Percentiles rank a stretch among this genome's conserved stretches.
Evolutionary conservation across 2,888 invertebrate genomes (phyloP).

Genomic region (Amorpha juglandis): DNA sequence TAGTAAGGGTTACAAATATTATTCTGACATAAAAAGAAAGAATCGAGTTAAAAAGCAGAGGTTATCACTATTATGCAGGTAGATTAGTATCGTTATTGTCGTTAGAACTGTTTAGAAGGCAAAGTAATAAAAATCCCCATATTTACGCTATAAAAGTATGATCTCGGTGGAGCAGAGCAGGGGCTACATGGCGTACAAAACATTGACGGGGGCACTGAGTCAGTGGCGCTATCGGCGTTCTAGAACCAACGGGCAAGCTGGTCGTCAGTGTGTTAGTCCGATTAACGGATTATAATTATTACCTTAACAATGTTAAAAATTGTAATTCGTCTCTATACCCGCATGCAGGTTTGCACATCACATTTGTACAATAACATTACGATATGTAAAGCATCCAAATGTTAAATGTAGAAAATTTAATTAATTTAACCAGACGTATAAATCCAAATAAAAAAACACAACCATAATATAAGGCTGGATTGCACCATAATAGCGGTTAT

Average conservation of each 20-base stretch:
- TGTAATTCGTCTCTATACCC: not conserved
- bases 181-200: conserved; percentile 78
- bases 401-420: not conserved
- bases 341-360: conserved; percentile 13
- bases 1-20: conserved; percentile 9
- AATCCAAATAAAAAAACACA: conserved; percentile 1
- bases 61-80: conserved; percentile 1
- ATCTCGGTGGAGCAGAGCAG: conserved; percentile 67
- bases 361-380: conserved; percentile 2
- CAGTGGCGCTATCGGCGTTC: conserved; percentile 61
- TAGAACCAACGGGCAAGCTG: conserved; percentile 67
- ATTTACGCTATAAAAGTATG: conserved; percentile 82
- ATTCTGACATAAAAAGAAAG: not conserved
- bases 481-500: no score
- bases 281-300: conserved; percentile 18
- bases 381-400: conserved; percentile 6
- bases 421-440: not conserved
- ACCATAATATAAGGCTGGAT: not conserved
- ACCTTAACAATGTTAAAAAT: not conserved
- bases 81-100: conserved; percentile 33
- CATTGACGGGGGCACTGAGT: conserved; percentile 75
- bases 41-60: conserved; percentile 1
- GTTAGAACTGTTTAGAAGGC: conserved; percentile 37
- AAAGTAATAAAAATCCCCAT: conserved; percentile 59
- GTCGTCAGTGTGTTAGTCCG: conserved; percentile 48